A percentile compares a stretch with the other conserved stretches of the same genome.
These are phyloP conservation scores for Acomys russatus DNA, from an alignment of 2,797 vertebrate species.

Conservation along the genomic window DNA sequence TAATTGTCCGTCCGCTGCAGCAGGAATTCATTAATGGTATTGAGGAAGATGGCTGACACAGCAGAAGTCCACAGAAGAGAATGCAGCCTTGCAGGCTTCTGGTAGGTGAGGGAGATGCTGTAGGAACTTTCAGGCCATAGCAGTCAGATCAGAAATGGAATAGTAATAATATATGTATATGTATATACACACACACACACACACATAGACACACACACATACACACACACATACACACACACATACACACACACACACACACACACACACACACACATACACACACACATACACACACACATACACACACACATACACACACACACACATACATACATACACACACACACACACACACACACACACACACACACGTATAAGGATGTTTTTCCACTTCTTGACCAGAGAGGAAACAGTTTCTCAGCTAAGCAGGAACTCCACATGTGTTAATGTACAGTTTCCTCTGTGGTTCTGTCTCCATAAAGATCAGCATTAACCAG, in stretches of 20 bases:
- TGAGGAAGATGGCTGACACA: not conserved
- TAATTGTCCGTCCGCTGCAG: not conserved
- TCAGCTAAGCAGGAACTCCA: constrained; percentile 8
- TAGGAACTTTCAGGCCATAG: not conserved
- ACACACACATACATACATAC: no score
- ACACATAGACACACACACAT: no score
- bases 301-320: no score
- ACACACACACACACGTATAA: no score
- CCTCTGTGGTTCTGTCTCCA: not conserved
- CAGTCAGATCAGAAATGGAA: not conserved
- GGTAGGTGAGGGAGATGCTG: not conserved
- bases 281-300: no score
- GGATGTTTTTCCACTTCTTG: not conserved
- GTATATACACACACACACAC: no score
- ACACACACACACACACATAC: no score
- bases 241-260: no score
- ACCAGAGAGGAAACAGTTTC: constrained; percentile 7
- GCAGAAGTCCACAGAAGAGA: not conserved
- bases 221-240: no score
- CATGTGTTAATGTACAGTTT: not conserved
- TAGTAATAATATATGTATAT: no score
- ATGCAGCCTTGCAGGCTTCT: rapidly evolving
- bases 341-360: no score
- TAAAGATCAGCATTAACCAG: not conserved
- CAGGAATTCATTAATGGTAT: constrained; percentile 3